Evolutionary conservation across 1,140 invertebrate genomes (phyloP), one percentile per base, ranked within the genome.

Genomic region (Cheumatopsyche charites): DNA sequence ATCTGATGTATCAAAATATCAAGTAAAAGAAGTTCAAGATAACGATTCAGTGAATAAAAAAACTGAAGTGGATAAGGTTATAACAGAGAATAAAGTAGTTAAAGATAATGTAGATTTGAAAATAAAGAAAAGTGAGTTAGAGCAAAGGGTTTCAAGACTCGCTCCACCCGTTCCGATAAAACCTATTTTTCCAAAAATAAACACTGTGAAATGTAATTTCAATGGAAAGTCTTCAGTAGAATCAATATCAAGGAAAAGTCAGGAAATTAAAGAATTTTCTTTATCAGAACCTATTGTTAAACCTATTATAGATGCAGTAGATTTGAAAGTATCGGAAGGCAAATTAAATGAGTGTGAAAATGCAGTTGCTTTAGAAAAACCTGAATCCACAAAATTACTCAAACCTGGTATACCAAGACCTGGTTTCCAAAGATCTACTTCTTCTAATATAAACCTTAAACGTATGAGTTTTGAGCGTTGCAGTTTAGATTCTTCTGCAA

Each of bases 161-260:
- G 83, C 83, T 23, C 82, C 83, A 9, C 83, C 83, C 5, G 83
- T 84, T 21, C 82, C 83, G 29, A 77, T 79, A 0, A 84, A 84
- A 78, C 83, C 83, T 19, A 82, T 55, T 3, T 23, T 71, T 65
- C 29, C 36, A 3, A 71, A 49, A 65, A 68, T 9, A 13, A 26
- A 47, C 9, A 66, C 9, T 42, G 25, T 47, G 2, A 66, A 66
- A 47, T 21, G 7, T 12, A 58, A 6, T 9, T 3, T 36, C 3
- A 49, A 45, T 49, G 21, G 4, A n/a, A 26, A 49, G 25, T 21
- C 15, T 45, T 19, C 29, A 1, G 11, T 29, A 4, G 62, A 63
- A 15, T 42, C 23, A 52, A 21, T 52, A 26, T 12, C 11, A 25
- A 58, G 7, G 12, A 58, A 58, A 23, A 25, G 21, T 58, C 23